Conservation (phyloP, 2,888 invertebrate species). For the Halocaridina rubra region DNA sequence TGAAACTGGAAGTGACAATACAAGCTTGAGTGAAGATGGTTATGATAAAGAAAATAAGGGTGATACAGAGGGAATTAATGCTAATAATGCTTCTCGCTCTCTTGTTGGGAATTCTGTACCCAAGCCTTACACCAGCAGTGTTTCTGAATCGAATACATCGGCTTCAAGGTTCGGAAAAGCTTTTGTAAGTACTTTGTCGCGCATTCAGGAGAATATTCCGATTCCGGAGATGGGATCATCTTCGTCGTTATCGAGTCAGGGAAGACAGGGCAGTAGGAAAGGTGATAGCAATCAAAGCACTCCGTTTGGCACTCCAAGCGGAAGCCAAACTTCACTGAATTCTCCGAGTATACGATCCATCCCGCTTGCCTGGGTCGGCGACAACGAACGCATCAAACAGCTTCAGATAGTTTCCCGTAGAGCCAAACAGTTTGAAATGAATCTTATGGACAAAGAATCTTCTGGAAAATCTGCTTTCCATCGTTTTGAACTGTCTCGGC, state of each 20-base stretch:
- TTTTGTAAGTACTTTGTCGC: slow-evolving; percentile 75
- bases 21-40: not conserved
- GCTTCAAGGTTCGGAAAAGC: slow-evolving; percentile 65
- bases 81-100: slow-evolving; percentile 31
- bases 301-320: slow-evolving; percentile 30
- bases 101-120: slow-evolving; percentile 64
- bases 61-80: not conserved
- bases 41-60: not conserved
- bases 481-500: slow-evolving; percentile 67
- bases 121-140: slow-evolving; percentile 61
- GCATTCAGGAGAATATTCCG: slow-evolving; percentile 76
- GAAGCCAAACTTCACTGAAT: slow-evolving; percentile 46
- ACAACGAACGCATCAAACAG: slow-evolving; percentile 66
- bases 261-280: not conserved
- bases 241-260: slow-evolving; percentile 36
- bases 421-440: slow-evolving; percentile 80
- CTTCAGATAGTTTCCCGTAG: slow-evolving; percentile 79
- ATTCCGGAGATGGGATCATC: slow-evolving; percentile 65
- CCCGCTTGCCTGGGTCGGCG: slow-evolving; percentile 63
- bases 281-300: slow-evolving; percentile 21
- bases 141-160: slow-evolving; percentile 10
- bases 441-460: slow-evolving; percentile 75
- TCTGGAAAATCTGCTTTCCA: slow-evolving; percentile 66
- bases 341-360: slow-evolving; percentile 37
- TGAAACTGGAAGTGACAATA: not conserved